Percentiles rank a stretch among this genome's conserved stretches.
Evolutionary conservation across 2,888 invertebrate species (phyloP).

Genomic region (Campoplex capitator): DNA sequence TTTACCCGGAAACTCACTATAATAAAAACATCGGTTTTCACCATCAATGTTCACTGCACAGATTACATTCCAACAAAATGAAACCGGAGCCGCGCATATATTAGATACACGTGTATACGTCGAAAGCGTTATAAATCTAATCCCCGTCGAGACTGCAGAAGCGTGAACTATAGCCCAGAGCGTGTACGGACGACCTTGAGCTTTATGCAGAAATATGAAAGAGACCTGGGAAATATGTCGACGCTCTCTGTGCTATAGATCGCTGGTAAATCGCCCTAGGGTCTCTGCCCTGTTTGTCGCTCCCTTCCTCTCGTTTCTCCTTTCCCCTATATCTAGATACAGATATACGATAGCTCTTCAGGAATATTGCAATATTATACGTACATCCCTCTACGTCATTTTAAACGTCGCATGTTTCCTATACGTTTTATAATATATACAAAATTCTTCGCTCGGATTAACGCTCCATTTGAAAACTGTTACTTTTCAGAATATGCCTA

Average conservation of each 20-base stretch:
- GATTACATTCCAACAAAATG: slow-evolving; percentile 41
- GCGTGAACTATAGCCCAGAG: slow-evolving; percentile 62
- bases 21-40: background rate
- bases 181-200: slow-evolving; percentile 65
- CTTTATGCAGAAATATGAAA: slow-evolving; percentile 57
- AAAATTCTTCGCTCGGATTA: slow-evolving; percentile 16
- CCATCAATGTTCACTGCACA: background rate
- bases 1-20: background rate
- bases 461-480: slow-evolving; percentile 17
- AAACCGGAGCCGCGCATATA: slow-evolving; percentile 37
- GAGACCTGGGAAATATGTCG: slow-evolving; percentile 43
- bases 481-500: background rate
- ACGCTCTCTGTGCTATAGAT: slow-evolving; percentile 59
- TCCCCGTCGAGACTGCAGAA: slow-evolving; percentile 51
- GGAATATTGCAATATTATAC: slow-evolving; percentile 28
- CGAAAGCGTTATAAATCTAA: slow-evolving; percentile 59
- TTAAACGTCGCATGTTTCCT: slow-evolving; percentile 33
- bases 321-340: background rate
- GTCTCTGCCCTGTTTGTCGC: slow-evolving; percentile 50
- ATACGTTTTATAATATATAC: background rate
- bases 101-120: slow-evolving; percentile 37
- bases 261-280: slow-evolving; percentile 66
- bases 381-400: slow-evolving; percentile 1
- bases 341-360: background rate
- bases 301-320: background rate